Evolutionary conservation across 1,140 invertebrate species (phyloP), one percentile per base, ranked within the genome.

Genomic region (Bemisia tabaci): DNA sequence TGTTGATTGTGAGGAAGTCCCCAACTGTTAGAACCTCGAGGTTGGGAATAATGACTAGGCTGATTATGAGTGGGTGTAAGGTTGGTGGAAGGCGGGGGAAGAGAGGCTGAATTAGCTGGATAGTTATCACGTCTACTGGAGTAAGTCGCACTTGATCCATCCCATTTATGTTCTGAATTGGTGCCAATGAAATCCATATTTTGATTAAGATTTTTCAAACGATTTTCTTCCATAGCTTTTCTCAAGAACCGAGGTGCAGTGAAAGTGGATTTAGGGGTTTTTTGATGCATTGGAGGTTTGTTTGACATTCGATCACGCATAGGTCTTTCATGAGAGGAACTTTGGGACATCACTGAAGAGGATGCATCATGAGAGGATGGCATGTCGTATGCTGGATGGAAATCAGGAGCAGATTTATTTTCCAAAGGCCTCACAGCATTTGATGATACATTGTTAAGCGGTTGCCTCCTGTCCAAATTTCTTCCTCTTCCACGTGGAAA

Each of bases 111-210:
- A n/a, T n/a, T n/a, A n/a, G n/a, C n/a, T n/a, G n/a, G n/a, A n/a
- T n/a, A n/a, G n/a, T n/a, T n/a, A n/a, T n/a, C n/a, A n/a, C n/a
- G n/a, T n/a, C n/a, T n/a, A n/a, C n/a, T n/a, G n/a, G n/a, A n/a
- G n/a, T n/a, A 82, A 22, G 77, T 79, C 22, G 79, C 70, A 68
- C 76, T 79, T 71, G 71, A 79, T 27, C 80, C 80, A 75, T 81
- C 80, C 80, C 79, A 81, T 58, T 71, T 63, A 33, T 80, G 78
- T 68, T 82, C 81, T 5, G 71, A 71, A 64, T 73, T 22, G 27
- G 73, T 76, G 1, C 71, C 71, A 63, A 75, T 71, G 17, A 48
- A 48, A 48, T 48, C 17, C 33, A 48, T 48, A 60, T 71, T 68
- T 70, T 58, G 77, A 62, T 71, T 72, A 48, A 48, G 5, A 17